Percentiles rank a stretch among this genome's conserved stretches.
Evolutionary conservation across 2,888 invertebrate genomes (phyloP).

Genomic region (Sclerodermus sp.): DNA sequence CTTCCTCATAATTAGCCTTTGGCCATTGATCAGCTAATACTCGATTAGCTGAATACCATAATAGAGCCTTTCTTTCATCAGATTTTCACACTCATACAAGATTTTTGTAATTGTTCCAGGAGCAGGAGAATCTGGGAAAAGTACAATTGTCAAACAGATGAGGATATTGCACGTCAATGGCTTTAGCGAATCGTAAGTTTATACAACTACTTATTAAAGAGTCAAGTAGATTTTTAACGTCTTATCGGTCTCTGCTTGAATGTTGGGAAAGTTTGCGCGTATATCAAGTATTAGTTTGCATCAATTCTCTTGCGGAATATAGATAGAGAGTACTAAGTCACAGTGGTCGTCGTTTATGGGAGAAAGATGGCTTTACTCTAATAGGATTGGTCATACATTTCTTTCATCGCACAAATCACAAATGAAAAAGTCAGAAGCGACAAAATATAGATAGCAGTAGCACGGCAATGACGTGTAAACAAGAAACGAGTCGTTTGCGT

Average conservation of each 20-base stretch:
- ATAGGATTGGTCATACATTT: too few relatives aligned
- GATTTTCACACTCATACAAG: too few relatives aligned
- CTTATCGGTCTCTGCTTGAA: not conserved
- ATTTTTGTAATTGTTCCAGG: conserved; percentile 59
- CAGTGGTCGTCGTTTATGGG: too few relatives aligned
- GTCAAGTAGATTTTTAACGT: not conserved
- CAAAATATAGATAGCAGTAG: conserved; percentile 12
- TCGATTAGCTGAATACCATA: too few relatives aligned
- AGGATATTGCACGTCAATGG: conserved; percentile 99
- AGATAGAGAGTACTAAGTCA: too few relatives aligned
- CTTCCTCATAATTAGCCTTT: not conserved
- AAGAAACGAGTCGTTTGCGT: conserved; percentile 22
- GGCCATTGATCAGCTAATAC: too few relatives aligned
- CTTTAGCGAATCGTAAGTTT: conserved; percentile 87
- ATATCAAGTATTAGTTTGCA: too few relatives aligned
- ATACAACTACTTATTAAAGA: too few relatives aligned
- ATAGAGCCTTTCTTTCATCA: too few relatives aligned
- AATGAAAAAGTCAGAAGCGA: conserved; percentile 26
- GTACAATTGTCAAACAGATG: conserved; percentile 99
- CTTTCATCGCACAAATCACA: not conserved
- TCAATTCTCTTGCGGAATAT: too few relatives aligned
- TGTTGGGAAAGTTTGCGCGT: too few relatives aligned
- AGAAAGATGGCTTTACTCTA: too few relatives aligned
- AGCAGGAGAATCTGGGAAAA: conserved; percentile 99
- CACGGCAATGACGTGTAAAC: conserved; percentile 29